A percentile compares a stretch with the other conserved stretches of the same genome.
phyloP scores from a whole-genome alignment of 2,797 vertebrate species.

The Sciaenops ocellatus region DNA sequence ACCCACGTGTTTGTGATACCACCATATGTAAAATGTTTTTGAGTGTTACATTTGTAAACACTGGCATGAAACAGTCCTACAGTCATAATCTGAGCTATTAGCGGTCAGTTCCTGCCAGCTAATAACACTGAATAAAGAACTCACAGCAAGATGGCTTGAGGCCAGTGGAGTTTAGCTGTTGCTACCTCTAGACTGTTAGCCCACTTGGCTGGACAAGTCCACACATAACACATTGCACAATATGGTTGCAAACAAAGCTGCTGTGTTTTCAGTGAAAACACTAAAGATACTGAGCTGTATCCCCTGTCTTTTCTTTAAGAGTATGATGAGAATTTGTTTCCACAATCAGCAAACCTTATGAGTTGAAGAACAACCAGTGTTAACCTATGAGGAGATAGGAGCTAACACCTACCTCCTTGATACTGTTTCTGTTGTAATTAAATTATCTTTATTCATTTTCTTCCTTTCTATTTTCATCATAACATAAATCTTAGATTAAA shows the following conservation, averaged over 20 bases:
- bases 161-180: slow-evolving; percentile 11
- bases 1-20: not conserved
- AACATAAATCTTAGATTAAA: not conserved
- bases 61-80: slow-evolving; percentile 5
- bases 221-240: slow-evolving; percentile 20
- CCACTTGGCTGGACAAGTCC: slow-evolving; percentile 26
- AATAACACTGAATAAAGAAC: slow-evolving; percentile 11
- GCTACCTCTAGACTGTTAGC: slow-evolving; percentile 23
- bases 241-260: slow-evolving; percentile 29
- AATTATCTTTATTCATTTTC: not conserved
- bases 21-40: not conserved
- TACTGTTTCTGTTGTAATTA: not conserved
- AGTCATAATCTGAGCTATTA: not conserved
- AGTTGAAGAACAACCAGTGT: not conserved
- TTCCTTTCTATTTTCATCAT: not conserved
- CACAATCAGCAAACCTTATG: not conserved
- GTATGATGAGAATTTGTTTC: not conserved
- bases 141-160: slow-evolving; percentile 16
- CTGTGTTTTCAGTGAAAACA: not conserved
- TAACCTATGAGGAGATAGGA: not conserved
- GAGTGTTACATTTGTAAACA: not conserved
- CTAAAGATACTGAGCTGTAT: not conserved
- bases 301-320: not conserved
- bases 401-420: not conserved
- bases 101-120: slow-evolving; percentile 22